Evolutionary conservation across 2,888 invertebrate species (phyloP), one percentile per base, ranked within the genome.

Genomic region (Drosophila melanosoma): DNA sequence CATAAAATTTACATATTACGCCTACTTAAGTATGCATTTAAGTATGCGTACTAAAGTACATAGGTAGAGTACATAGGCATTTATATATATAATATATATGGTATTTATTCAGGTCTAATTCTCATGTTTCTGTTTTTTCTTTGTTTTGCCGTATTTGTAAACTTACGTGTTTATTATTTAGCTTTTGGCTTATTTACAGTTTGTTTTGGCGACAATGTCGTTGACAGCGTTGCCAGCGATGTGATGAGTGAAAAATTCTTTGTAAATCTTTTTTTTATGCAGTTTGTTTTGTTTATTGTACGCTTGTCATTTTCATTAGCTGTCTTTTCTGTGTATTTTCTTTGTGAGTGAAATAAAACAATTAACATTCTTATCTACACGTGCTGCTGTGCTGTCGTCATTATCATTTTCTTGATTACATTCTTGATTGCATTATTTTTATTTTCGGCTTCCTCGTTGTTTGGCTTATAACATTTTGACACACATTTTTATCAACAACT

Each of bases 401-500:
- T 56, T 69, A 59, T 74, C 40, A 59, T n/a, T 36, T 17, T 15
- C 5, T 45, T 51, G 54, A 36, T 60, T 57, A 73, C 56, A 58
- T 29, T 29, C 29, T 29, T 29, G 66, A 60, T 45, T 32, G 38
- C 58, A 35, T 72, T 73, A 42, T 60, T 23, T 57, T 52, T 54
- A 49, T 60, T 54, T 40, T 51, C 35, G 53, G 33, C 52, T 52
- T 53, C 35, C 38, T 51, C 35, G 29, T 52, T 33, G 42, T 29
- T 38, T 51, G 54, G 54, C 42, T 54, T 63, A 52, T 69, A 57
- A 42, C 72, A 70, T 74, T 79, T 82, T 83, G 88, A 87, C 88
- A 87, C 86, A 87, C 83, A 74, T 82, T 83, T 70, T 74, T 69
- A 86, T 82, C 86, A 83, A 69, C 82, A 83, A 81, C 45, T 74